Evolutionary conservation across 2,888 invertebrate species (phyloP).

Genomic region (Phytoseiulus persimilis): DNA sequence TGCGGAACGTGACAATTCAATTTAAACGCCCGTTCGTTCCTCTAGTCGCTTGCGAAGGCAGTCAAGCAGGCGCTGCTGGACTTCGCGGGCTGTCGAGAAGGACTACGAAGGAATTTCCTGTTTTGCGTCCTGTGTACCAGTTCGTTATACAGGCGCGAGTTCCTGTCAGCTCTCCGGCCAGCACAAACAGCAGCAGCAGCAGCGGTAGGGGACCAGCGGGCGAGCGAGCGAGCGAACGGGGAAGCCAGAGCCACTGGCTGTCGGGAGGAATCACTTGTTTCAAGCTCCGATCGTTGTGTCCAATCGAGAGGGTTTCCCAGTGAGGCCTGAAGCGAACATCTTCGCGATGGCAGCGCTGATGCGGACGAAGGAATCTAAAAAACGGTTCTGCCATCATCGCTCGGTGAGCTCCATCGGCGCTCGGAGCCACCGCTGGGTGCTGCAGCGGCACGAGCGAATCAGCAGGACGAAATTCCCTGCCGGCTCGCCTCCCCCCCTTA

Average conservation of each 20-base stretch:
- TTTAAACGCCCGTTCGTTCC: slow-evolving; percentile 18
- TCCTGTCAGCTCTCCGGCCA: not conserved
- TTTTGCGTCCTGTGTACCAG: slow-evolving; percentile 23
- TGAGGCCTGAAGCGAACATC: not conserved
- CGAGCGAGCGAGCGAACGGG: not conserved
- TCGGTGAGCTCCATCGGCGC: not conserved
- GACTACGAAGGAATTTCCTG: slow-evolving; percentile 9
- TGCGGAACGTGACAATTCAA: slow-evolving; percentile 39
- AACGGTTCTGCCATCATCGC: not conserved
- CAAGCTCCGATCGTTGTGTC: not conserved
- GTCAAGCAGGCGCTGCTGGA: not conserved
- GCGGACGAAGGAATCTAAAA: not conserved
- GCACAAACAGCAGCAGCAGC: not conserved
- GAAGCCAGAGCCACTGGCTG: not conserved
- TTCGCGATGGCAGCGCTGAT: not conserved
- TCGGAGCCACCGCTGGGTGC: not conserved
- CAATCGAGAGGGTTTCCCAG: not conserved
- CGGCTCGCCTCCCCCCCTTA: too few relatives aligned
- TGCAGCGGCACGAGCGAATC: not conserved
- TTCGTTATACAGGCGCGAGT: slow-evolving; percentile 27
- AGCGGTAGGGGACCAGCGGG: not conserved
- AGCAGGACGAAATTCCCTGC: not conserved
- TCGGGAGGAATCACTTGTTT: not conserved
- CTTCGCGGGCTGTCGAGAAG: not conserved
- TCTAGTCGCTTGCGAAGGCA: not conserved